These are phyloP conservation scores for Aporophyla nigra DNA, from an alignment of 2,888 invertebrate genomes.

Conservation along the genomic window DNA sequence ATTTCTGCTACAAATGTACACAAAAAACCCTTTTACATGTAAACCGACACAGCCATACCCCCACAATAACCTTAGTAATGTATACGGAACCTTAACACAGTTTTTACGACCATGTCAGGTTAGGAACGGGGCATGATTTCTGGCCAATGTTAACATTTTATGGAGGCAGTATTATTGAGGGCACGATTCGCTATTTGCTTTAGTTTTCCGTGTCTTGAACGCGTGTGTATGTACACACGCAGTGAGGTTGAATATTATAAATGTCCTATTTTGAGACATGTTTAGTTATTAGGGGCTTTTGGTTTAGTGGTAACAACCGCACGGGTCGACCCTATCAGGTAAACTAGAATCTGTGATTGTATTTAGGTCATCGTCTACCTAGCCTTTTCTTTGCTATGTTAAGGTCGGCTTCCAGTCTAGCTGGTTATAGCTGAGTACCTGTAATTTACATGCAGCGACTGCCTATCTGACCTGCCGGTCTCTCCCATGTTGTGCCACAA, in stretches of 20 bases:
- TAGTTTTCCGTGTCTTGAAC: background rate
- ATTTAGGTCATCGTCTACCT: no score
- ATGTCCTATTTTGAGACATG: background rate
- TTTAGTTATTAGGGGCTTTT: no score
- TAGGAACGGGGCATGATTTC: constrained; percentile 33
- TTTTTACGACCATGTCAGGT: constrained; percentile 48
- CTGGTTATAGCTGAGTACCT: no score
- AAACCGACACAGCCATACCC: background rate
- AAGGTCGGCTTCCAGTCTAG: no score
- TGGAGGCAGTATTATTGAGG: constrained; percentile 21
- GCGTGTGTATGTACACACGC: background rate
- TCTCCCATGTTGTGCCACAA: no score
- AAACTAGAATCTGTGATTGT: no score
- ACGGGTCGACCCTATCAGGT: no score
- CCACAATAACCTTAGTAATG: background rate
- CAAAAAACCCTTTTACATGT: constrained; percentile 9
- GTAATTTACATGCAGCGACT: no score
- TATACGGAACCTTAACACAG: constrained; percentile 7
- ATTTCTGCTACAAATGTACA: background rate
- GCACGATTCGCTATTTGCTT: background rate
- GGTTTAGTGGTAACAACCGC: no score
- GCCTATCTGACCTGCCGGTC: no score
- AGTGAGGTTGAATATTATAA: background rate
- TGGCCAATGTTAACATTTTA: constrained; percentile 46
- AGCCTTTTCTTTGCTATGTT: no score